Percentiles rank a stretch among this genome's conserved stretches.
These are phyloP conservation scores for Leptopilina drosophilae DNA, from an alignment of 2,888 invertebrate species.

Conservation along the genomic window DNA sequence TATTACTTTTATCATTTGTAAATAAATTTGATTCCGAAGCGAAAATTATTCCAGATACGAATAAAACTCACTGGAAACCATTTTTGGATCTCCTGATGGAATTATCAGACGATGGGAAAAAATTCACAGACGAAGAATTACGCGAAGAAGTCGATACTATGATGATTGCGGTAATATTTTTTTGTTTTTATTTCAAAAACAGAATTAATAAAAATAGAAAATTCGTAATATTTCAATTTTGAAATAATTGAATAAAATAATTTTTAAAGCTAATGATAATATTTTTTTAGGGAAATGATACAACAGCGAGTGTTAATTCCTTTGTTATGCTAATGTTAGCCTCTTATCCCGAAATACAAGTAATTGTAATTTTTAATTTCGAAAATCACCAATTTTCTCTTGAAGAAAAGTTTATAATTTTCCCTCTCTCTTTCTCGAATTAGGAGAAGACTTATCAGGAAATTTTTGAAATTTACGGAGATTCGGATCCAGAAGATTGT, in stretches of 20 bases:
- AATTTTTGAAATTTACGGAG: slow-evolving; percentile 77
- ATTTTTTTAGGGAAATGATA: slow-evolving; percentile 61
- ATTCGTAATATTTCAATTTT: too few species aligned
- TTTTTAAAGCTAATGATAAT: not conserved
- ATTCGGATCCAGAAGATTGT: slow-evolving; percentile 69
- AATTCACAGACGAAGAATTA: slow-evolving; percentile 79
- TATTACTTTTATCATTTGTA: too few species aligned
- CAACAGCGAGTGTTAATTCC: slow-evolving; percentile 58
- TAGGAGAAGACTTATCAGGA: slow-evolving; percentile 76
- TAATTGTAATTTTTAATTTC: slow-evolving; percentile 45
- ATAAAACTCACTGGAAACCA: slow-evolving; percentile 71
- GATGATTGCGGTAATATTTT: slow-evolving; percentile 78
- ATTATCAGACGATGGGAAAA: slow-evolving; percentile 78
- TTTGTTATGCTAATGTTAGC: slow-evolving; percentile 62
- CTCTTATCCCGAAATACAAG: slow-evolving; percentile 61
- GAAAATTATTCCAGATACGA: slow-evolving; percentile 18
- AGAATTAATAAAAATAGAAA: not conserved
- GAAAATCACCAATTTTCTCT: not conserved
- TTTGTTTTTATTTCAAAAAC: not conserved
- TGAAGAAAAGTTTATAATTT: too few species aligned
- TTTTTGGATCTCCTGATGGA: slow-evolving; percentile 78
- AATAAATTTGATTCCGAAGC: too few species aligned
- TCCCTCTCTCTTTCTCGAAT: too few species aligned
- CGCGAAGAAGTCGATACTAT: slow-evolving; percentile 81
- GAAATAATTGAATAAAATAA: not conserved